Percentiles rank a stretch among this genome's conserved stretches.
These are phyloP conservation scores for Prunella fulvescens DNA, from an alignment of 2,113 vertebrate species.

Conservation along the genomic window DNA sequence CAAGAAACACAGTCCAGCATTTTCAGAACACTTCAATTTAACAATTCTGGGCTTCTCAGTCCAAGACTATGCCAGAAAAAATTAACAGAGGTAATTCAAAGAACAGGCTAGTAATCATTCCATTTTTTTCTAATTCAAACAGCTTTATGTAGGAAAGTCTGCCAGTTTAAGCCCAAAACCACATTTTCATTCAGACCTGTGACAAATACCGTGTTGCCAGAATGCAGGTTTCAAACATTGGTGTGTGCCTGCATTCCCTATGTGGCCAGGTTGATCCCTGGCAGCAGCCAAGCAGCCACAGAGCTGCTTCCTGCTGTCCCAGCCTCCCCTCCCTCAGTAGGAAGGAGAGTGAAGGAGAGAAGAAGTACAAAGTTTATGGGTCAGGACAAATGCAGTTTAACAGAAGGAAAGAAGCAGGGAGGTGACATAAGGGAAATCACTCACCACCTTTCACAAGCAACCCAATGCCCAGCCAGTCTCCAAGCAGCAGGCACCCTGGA, in stretches of 20 bases:
- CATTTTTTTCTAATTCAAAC: background rate
- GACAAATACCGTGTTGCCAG: background rate
- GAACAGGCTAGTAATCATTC: background rate
- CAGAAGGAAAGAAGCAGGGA: background rate
- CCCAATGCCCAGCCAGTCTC: background rate
- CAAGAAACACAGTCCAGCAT: background rate
- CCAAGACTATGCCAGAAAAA: background rate
- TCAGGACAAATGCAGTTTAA: background rate
- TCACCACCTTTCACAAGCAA: background rate
- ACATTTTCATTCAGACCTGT: background rate
- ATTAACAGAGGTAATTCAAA: background rate
- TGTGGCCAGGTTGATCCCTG: rapidly evolving
- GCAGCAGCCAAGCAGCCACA: background rate
- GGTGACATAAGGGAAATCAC: background rate
- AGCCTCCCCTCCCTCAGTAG: background rate
- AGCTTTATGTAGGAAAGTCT: background rate
- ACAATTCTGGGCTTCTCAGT: background rate
- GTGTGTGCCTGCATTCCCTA: background rate
- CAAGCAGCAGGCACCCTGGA: background rate
- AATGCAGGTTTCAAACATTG: background rate
- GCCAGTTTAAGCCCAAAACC: background rate
- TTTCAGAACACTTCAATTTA: background rate
- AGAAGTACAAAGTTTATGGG: background rate
- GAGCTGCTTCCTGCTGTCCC: rapidly evolving
- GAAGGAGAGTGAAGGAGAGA: background rate